Conservation (phyloP, 1,140 invertebrate genomes). For the Dinothrombium tinctorium region DNA sequence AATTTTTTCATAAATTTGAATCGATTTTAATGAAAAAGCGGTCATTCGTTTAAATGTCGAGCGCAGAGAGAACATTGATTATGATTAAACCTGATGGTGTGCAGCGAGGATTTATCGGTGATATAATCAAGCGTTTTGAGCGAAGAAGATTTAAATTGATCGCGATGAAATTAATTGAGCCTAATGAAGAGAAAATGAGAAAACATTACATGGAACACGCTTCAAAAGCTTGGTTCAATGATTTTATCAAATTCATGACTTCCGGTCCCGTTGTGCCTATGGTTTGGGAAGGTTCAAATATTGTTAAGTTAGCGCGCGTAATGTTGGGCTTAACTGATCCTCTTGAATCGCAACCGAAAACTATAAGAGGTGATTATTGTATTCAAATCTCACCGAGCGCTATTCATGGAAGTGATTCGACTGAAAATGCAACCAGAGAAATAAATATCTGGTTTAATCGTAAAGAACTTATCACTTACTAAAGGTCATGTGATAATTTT, state of each 20-base stretch:
- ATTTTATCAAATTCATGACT: slow-evolving; percentile 85
- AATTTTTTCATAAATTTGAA: too few relatives aligned
- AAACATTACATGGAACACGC: slow-evolving; percentile 78
- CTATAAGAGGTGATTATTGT: slow-evolving; percentile 83
- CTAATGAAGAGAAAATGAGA: slow-evolving; percentile 48
- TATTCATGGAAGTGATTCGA: slow-evolving; percentile 80
- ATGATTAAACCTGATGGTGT: slow-evolving; percentile 98
- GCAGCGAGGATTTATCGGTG: slow-evolving; percentile 77
- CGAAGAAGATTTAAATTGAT: slow-evolving; percentile 92
- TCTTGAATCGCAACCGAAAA: slow-evolving; percentile 69
- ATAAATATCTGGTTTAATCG: slow-evolving; percentile 84
- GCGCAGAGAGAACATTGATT: slow-evolving; percentile 95
- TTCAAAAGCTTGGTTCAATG: slow-evolving; percentile 66
- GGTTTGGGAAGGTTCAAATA: slow-evolving; percentile 91
- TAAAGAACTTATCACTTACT: too few relatives aligned
- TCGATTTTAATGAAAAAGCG: too few relatives aligned
- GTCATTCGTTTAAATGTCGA: too few relatives aligned
- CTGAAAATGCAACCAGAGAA: slow-evolving; percentile 86
- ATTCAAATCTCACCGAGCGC: slow-evolving; percentile 86
- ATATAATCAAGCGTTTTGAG: slow-evolving; percentile 86
- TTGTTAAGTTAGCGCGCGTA: slow-evolving; percentile 75
- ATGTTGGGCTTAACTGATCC: slow-evolving; percentile 95
- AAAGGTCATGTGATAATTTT: too few relatives aligned
- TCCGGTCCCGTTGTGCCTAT: slow-evolving; percentile 93
- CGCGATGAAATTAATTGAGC: slow-evolving; percentile 63